phyloP scores from a whole-genome alignment of 2,888 invertebrate species.

The Drosophila macrothrix region DNA sequence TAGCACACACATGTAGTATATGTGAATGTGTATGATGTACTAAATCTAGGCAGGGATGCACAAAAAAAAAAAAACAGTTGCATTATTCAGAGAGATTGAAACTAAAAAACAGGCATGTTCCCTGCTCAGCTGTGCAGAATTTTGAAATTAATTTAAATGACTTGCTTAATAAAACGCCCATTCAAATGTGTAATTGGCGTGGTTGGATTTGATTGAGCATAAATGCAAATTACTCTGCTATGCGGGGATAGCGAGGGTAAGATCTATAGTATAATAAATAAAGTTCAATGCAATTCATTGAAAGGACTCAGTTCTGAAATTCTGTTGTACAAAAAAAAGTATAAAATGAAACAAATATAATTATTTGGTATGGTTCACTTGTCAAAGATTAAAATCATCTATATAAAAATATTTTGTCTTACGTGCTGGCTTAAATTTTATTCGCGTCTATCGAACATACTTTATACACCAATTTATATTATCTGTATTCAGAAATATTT shows the following conservation, averaged over 20 bases:
- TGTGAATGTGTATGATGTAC: not conserved
- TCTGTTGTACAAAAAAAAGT: not conserved
- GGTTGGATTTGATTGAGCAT: constrained; percentile 22
- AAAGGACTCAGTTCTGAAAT: not conserved
- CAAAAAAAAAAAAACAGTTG: constrained; percentile 20
- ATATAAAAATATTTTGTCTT: not conserved
- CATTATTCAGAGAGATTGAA: constrained; percentile 41
- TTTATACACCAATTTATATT: not conserved
- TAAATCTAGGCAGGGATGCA: not conserved
- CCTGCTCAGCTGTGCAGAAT: constrained; percentile 17
- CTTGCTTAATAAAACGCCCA: constrained; percentile 52
- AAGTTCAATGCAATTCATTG: not conserved
- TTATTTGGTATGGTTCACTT: too few relatives aligned
- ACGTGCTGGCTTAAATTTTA: not conserved
- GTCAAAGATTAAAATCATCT: not conserved
- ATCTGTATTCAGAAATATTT: not conserved
- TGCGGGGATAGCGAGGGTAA: not conserved
- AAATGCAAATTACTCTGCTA: constrained; percentile 6
- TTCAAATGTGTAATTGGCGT: constrained; percentile 46
- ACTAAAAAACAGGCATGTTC: constrained; percentile 13
- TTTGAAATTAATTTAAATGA: constrained; percentile 63
- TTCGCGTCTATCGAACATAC: not conserved
- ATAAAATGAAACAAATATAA: not conserved
- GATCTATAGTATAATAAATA: not conserved
- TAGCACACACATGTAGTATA: constrained; percentile 28